Conservation (phyloP, 1,140 invertebrate genomes). For the Rhopalosiphum padi region DNA sequence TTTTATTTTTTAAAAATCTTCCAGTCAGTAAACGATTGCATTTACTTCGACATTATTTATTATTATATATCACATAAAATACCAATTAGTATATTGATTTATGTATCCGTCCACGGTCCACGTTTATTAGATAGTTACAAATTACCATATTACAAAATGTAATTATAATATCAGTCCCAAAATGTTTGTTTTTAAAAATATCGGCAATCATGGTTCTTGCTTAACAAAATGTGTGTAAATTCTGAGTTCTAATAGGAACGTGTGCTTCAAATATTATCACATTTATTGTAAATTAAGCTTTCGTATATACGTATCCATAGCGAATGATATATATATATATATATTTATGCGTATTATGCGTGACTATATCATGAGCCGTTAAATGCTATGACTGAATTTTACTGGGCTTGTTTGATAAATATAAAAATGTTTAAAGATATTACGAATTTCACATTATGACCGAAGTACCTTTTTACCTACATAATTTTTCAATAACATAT, state of each 20-base stretch:
- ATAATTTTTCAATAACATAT: slow-evolving; percentile 22
- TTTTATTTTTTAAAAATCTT: neutral
- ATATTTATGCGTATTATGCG: neutral
- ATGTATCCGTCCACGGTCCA: neutral
- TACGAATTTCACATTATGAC: neutral
- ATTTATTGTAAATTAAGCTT: neutral
- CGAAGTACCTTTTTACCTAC: neutral
- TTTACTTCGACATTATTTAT: neutral
- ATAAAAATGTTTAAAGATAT: slow-evolving; percentile 4
- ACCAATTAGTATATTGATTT: neutral
- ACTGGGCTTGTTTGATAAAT: neutral
- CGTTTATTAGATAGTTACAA: neutral
- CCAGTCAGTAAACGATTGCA: neutral
- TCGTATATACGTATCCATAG: neutral
- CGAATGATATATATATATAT: neutral
- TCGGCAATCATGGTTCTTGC: neutral
- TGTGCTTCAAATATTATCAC: neutral
- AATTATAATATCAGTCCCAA: neutral
- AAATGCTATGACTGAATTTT: neutral
- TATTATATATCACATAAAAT: neutral
- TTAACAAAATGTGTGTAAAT: neutral
- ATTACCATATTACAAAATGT: neutral
- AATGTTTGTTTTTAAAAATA: neutral
- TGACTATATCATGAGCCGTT: neutral
- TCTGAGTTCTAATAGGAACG: neutral